Conservation (phyloP, 2,113 vertebrate species). For the Mionectes macconnelli region DNA sequence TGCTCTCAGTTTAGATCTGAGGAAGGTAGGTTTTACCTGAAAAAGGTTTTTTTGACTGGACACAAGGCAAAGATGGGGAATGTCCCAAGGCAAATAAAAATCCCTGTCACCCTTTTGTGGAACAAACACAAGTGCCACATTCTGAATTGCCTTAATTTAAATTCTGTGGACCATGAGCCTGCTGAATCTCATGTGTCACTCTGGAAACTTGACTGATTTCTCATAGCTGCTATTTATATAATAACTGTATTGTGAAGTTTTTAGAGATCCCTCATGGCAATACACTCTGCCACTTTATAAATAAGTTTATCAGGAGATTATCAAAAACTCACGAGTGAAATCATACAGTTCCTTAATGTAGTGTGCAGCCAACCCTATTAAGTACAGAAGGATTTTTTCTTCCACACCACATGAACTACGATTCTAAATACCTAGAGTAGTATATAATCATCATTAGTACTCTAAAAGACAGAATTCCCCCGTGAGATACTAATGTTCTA, state of each 20-base stretch:
- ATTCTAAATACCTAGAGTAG: neutral
- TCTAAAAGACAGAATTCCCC: neutral
- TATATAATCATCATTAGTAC: neutral
- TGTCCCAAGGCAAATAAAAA: slow-evolving; percentile 38
- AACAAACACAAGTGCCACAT: neutral
- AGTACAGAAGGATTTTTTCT: neutral
- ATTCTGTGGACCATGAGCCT: slow-evolving; percentile 18
- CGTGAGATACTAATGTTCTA: neutral
- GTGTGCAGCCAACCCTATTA: neutral
- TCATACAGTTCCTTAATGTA: neutral
- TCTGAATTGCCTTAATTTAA: slow-evolving; percentile 45
- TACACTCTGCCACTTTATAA: neutral
- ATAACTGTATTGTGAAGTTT: slow-evolving; percentile 17
- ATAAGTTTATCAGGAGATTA: slow-evolving; percentile 31
- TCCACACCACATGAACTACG: neutral
- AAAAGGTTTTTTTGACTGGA: neutral
- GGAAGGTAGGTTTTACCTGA: slow-evolving; percentile 13
- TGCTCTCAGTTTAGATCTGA: neutral
- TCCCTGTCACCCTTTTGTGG: neutral
- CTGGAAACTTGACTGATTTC: slow-evolving; percentile 22
- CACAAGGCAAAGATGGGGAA: neutral
- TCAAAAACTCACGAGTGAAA: neutral
- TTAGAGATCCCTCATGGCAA: slow-evolving; percentile 16
- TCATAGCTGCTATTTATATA: slow-evolving; percentile 35
- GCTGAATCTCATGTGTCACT: slow-evolving; percentile 26